Evolutionary conservation across 2,888 invertebrate species (phyloP), one percentile per base, ranked within the genome.

Genomic region (Sphaeridia pumilis): DNA sequence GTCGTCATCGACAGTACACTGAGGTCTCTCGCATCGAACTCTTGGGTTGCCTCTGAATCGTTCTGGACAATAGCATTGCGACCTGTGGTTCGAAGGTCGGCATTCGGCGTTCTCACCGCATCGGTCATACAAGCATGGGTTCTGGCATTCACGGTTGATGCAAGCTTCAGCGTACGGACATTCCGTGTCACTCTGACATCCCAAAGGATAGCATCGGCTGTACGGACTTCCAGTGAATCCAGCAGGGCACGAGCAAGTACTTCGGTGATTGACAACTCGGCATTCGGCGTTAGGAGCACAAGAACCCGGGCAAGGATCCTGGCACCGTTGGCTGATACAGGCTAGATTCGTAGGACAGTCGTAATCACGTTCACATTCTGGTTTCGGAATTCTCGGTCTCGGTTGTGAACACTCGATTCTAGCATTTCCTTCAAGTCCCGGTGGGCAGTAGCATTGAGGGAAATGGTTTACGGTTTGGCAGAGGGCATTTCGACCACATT

Each of bases 281-380:
- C 70, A 70, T 31, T 68, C 69, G 1, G 76, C 66, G 81, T 80
- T 47, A 4, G 66, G 46, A 20, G 49, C 45, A 46, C 50, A 53
- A 46, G 53, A 26, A 17, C 56, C 56, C 14, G 83, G 4, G 73
- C 90, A 92, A 5, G 87, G 84, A 71, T 89, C 83, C 57, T 78
- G 75, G 66, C 90, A 90, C 25, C 74, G 76, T 12, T 78, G 72
- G 65, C 84, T 83, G 27, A 87, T 81, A 68, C 92, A 92, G 0
- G 87, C 83, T 66, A 84, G 83, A 66, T 84, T 83, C 60, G 86
- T 86, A 0, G 83, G 74, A 67, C 92, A 92, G 38, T 90, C 86
- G 0, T 76, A 75, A 67, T 88, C 84, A 58, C 76, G 77, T 22
- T 75, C 72, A 68, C 89, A 89, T 71, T 88, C 88, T 1, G 84